Evolutionary conservation across 2,113 vertebrate genomes (phyloP).

Genomic region (Tamias sibiricus): DNA sequence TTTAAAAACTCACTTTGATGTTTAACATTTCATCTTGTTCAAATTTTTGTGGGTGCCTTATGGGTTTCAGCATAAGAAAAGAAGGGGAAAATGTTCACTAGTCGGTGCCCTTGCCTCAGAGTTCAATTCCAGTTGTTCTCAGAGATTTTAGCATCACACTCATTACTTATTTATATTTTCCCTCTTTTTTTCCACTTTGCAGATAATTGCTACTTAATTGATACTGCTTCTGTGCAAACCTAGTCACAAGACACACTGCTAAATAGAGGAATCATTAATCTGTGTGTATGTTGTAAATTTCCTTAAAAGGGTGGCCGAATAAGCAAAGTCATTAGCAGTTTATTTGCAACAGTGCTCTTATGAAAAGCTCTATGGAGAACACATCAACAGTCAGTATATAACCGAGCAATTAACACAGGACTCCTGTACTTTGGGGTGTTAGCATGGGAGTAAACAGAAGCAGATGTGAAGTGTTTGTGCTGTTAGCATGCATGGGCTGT

Average conservation of each 20-base stretch:
- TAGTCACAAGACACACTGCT: slow-evolving; percentile 85
- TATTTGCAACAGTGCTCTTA: slow-evolving; percentile 89
- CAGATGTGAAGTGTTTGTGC: slow-evolving; percentile 89
- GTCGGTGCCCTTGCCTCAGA: slow-evolving; percentile 88
- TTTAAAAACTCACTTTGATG: neutral
- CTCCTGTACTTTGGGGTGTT: slow-evolving; percentile 87
- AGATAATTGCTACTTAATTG: slow-evolving; percentile 90
- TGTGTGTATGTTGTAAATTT: slow-evolving; percentile 85
- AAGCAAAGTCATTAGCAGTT: slow-evolving; percentile 90
- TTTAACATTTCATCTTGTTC: slow-evolving; percentile 14
- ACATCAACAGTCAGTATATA: slow-evolving; percentile 88
- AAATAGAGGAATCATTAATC: slow-evolving; percentile 89
- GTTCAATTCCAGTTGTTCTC: slow-evolving; percentile 85
- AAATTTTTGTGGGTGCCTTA: slow-evolving; percentile 50
- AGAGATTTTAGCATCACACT: slow-evolving; percentile 82
- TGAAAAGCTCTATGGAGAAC: slow-evolving; percentile 87
- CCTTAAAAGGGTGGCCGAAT: slow-evolving; percentile 86
- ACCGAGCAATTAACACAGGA: slow-evolving; percentile 89
- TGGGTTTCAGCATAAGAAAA: slow-evolving; percentile 77
- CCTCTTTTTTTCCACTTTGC: slow-evolving; percentile 83
- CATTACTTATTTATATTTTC: slow-evolving; percentile 89
- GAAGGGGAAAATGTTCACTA: slow-evolving; percentile 84
- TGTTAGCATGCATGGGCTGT: slow-evolving; percentile 84
- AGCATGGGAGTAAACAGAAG: slow-evolving; percentile 89
- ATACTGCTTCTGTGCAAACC: slow-evolving; percentile 86